Evolutionary conservation across 2,888 invertebrate species (phyloP).

Genomic region (Selenia dentaria): DNA sequence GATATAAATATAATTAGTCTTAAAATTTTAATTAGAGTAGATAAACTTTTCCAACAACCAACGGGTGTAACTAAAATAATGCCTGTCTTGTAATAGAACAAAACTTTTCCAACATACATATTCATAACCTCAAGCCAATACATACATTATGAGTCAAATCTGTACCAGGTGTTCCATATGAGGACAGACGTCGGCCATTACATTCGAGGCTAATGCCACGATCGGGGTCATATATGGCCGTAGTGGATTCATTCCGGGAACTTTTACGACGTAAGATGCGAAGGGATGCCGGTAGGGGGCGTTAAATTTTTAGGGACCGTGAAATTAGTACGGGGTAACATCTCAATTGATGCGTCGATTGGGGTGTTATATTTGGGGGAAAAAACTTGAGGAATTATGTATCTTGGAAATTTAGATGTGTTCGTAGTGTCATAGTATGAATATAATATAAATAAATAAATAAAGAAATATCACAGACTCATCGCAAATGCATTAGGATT

Average conservation of each 20-base stretch:
- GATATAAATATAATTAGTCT: too few relatives aligned
- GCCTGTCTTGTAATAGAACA: too few relatives aligned
- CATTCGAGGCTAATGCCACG: conserved; percentile 38
- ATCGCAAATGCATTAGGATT: too few relatives aligned
- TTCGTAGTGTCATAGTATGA: too few relatives aligned
- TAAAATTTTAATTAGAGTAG: too few relatives aligned
- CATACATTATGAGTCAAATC: conserved; percentile 46
- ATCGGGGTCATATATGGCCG: conserved; percentile 30
- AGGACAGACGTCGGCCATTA: conserved; percentile 41
- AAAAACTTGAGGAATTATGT: too few relatives aligned
- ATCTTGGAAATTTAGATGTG: too few relatives aligned
- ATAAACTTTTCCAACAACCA: too few relatives aligned
- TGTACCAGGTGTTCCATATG: conserved; percentile 46
- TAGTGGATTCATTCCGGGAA: conserved; percentile 39
- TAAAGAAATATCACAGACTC: too few relatives aligned
- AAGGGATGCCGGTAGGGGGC: conserved; percentile 22
- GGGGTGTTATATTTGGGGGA: conserved; percentile 1
- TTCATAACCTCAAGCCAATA: conserved; percentile 15
- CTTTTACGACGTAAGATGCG: conserved; percentile 37
- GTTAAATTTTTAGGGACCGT: conserved; percentile 32
- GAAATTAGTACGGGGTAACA: conserved; percentile 28
- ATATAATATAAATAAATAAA: too few relatives aligned
- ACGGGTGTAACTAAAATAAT: too few relatives aligned
- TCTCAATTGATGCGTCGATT: conserved; percentile 14
- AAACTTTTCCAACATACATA: too few relatives aligned